Conservation (phyloP, 2,113 vertebrate genomes). For the Illadopsis cleaveri region DNA sequence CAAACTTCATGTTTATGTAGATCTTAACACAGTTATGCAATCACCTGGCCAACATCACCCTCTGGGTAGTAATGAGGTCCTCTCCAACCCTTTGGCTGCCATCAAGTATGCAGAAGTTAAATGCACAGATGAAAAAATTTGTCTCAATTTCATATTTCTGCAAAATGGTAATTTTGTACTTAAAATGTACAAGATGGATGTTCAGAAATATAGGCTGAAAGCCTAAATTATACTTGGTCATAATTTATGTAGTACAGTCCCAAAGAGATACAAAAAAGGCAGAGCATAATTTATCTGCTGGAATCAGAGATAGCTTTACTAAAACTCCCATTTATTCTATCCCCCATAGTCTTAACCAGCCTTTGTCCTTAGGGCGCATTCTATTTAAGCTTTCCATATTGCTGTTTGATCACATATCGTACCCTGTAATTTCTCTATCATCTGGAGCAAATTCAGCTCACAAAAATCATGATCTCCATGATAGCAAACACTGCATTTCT, state of each 20-base stretch:
- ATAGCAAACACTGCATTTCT: slow-evolving; percentile 68
- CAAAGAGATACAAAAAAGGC: slow-evolving; percentile 87
- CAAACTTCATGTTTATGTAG: slow-evolving; percentile 46
- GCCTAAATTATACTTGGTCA: slow-evolving; percentile 96
- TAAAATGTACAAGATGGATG: slow-evolving; percentile 88
- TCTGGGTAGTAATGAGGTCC: slow-evolving; percentile 78
- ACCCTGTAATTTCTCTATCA: slow-evolving; percentile 78
- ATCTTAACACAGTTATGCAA: slow-evolving; percentile 68
- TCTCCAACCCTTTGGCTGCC: slow-evolving; percentile 80
- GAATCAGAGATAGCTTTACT: slow-evolving; percentile 88
- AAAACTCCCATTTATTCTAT: slow-evolving; percentile 86
- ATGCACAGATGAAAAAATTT: slow-evolving; percentile 83
- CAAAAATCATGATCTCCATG: slow-evolving; percentile 71
- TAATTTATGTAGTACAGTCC: slow-evolving; percentile 93
- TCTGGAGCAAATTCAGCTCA: slow-evolving; percentile 67
- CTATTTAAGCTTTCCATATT: slow-evolving; percentile 71
- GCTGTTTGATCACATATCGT: slow-evolving; percentile 77
- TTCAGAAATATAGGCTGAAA: slow-evolving; percentile 92
- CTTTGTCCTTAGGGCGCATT: slow-evolving; percentile 82
- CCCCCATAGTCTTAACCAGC: slow-evolving; percentile 74
- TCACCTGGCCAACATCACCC: slow-evolving; percentile 59
- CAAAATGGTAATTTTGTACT: slow-evolving; percentile 92
- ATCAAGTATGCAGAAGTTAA: slow-evolving; percentile 85
- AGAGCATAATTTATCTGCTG: slow-evolving; percentile 88
- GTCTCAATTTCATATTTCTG: slow-evolving; percentile 82